Evolutionary conservation across 2,113 vertebrate species (phyloP).

Genomic region (Salminus brasiliensis): DNA sequence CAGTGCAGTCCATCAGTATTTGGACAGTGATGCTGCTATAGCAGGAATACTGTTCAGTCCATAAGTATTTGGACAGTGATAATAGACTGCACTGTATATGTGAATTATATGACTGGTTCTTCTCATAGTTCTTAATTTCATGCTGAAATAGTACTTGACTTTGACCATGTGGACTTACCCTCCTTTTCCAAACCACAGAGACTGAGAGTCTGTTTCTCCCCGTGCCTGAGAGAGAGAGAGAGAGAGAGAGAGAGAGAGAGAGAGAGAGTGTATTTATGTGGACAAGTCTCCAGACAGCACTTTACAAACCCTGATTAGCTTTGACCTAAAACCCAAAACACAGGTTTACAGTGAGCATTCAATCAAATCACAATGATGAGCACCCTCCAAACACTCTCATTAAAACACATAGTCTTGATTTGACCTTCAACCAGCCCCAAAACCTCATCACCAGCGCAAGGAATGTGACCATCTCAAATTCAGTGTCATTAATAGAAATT

Average conservation of each 20-base stretch:
- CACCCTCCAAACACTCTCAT: not conserved
- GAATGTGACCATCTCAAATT: not conserved
- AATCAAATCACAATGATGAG: constrained; percentile 1
- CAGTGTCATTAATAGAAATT: not conserved
- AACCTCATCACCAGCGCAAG: not conserved
- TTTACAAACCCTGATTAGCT: constrained; percentile 11
- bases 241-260: constrained; percentile 20
- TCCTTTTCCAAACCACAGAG: constrained; percentile 94
- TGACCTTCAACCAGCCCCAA: not conserved
- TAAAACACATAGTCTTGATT: not conserved
- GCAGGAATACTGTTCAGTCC: not conserved
- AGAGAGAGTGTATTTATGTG: constrained; percentile 15
- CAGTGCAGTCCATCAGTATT: no score
- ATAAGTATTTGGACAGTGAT: not conserved
- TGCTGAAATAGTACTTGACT: not conserved
- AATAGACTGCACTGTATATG: not conserved
- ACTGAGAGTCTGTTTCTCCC: constrained; percentile 87
- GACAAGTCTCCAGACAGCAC: not conserved
- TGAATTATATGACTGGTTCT: not conserved
- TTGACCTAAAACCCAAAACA: constrained; percentile 17
- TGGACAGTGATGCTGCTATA: no score
- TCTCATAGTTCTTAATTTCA: not conserved
- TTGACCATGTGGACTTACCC: constrained; percentile 79
- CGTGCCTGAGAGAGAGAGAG: constrained; percentile 80
- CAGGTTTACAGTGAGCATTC: not conserved